Evolutionary conservation across 2,797 vertebrate species (phyloP), one percentile per base, ranked within the genome.

Genomic region (Pipistrellus pipistrellus): DNA sequence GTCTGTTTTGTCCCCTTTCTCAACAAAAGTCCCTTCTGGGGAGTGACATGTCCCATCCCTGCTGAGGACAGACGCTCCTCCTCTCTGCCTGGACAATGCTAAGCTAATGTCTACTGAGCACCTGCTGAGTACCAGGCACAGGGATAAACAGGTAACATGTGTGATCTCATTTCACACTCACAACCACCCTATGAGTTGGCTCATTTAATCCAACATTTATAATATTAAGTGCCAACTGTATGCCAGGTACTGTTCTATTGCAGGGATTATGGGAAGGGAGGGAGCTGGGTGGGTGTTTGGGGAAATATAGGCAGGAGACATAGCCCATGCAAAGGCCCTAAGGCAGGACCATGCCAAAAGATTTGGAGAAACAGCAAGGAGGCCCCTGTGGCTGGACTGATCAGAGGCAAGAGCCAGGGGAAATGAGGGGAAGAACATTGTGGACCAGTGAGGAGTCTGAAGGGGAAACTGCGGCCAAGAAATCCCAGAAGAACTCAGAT

Each of bases 391-490:
- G 15, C 86, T 72, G 38, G n/a, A 21, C 7, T 2, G 13, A 17
- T 0, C 2, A 14, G 32, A 21, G 23, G 3, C 12, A 64, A 68
- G 59, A 15, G 23, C 35, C 27, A 27, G 68, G 27, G 41, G 35
- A 18, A 44, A 18, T 6, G 38, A 81, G 18, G 11, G 9, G n/a
- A 18, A 30, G 53, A 57, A 59, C 1, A 8, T 4, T 6, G 8
- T 13, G 64, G 32, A 69, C 23, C 41, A 11, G 71, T 2, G 21
- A 32, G 38, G 68, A 35, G 38, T 6, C 35, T 41, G 17, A 44
- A 66, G 17, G 21, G 69, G 57, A 92, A 94, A 83, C 88, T 21
- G 38, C 88, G 90, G 72, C 66, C 11, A 9, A 12, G 53, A 35
- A 0, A 0, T 73, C 51, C 30, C 35, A 1, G 12, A 2, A 3